phyloP scores from a whole-genome alignment of 2,113 vertebrate species.

The Laticauda laticaudata region DNA sequence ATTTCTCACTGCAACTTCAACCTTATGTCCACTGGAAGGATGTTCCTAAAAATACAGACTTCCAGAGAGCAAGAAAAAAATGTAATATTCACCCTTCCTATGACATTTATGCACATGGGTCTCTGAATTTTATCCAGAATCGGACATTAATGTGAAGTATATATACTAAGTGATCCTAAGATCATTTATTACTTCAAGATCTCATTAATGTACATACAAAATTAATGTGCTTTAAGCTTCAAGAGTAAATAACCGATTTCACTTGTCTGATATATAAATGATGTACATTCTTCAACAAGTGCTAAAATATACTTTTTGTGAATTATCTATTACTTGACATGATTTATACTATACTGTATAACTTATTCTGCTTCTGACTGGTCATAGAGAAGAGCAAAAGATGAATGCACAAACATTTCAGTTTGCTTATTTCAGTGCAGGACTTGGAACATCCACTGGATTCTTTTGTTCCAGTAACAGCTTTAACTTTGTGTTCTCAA shows the following conservation, averaged over 20 bases:
- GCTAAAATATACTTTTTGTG: background rate
- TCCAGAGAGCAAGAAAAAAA: background rate
- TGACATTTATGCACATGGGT: background rate
- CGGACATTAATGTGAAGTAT: background rate
- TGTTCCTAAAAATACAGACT: background rate
- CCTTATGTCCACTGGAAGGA: background rate
- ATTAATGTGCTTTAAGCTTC: background rate
- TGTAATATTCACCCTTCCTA: background rate
- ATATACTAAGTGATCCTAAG: background rate
- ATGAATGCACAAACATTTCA: background rate
- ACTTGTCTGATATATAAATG: background rate
- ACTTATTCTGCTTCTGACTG: background rate
- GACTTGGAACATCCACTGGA: background rate
- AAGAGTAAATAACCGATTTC: background rate
- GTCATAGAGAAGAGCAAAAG: background rate
- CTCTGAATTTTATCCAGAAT: background rate
- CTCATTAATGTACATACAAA: background rate
- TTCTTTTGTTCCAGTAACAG: background rate
- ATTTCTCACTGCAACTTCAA: background rate
- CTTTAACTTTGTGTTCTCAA: background rate
- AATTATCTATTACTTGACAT: background rate
- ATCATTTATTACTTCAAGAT: background rate
- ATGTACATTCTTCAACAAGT: background rate
- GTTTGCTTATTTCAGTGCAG: background rate
- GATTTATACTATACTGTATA: background rate